Conservation (phyloP, 2,113 vertebrate genomes). For the Myrmecophaga tridactyla region DNA sequence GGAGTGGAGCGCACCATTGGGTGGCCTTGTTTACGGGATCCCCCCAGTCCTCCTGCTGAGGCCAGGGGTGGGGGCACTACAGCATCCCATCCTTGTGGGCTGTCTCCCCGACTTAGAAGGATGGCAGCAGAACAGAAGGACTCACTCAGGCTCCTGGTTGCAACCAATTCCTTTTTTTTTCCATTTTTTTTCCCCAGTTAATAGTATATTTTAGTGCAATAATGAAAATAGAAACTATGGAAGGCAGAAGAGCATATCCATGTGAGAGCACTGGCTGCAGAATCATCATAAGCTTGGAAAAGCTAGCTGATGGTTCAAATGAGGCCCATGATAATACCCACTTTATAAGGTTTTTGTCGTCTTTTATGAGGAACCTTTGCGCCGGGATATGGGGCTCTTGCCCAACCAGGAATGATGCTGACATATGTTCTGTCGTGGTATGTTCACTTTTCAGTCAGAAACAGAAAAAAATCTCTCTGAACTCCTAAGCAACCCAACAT, state of each 20-base stretch:
- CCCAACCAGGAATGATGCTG: not conserved
- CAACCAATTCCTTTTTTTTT: not conserved
- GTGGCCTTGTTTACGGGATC: too few species aligned
- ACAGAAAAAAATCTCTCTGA: not conserved
- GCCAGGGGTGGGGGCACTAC: too few species aligned
- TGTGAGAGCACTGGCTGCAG: not conserved
- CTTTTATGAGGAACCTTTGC: not conserved
- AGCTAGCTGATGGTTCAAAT: not conserved
- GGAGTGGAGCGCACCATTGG: not conserved
- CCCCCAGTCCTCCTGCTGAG: not conserved
- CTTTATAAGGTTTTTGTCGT: not conserved
- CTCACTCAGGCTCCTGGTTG: not conserved
- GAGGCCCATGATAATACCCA: not conserved
- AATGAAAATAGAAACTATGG: not conserved
- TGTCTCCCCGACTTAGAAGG: not conserved
- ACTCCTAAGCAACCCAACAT: rapidly evolving
- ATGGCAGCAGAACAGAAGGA: not conserved
- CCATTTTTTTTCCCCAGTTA: not conserved
- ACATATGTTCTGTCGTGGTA: not conserved
- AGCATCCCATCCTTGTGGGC: not conserved
- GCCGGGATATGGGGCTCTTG: not conserved
- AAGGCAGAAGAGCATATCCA: not conserved
- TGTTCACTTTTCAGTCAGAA: not conserved
- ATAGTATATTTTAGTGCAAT: not conserved
- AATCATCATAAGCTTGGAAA: not conserved